phyloP scores from a whole-genome alignment of 2,888 invertebrate species.

The Anagyrus pseudococci region DNA sequence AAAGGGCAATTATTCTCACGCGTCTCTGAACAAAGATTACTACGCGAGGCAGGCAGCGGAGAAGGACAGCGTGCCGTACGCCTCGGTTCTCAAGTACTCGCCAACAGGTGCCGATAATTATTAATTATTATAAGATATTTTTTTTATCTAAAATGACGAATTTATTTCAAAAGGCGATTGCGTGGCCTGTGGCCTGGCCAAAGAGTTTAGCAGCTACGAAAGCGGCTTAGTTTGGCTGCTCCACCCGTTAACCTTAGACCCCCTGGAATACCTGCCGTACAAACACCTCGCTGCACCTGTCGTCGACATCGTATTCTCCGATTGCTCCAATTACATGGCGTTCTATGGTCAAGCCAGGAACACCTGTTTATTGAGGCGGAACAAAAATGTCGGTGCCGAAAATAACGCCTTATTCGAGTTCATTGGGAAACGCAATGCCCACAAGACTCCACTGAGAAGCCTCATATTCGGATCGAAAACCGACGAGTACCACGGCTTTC shows the following conservation, averaged over 20 bases:
- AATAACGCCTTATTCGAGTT: slow-evolving; percentile 65
- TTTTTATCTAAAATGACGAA: slow-evolving; percentile 63
- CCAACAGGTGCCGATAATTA: slow-evolving; percentile 62
- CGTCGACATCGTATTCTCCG: slow-evolving; percentile 65
- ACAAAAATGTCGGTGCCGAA: slow-evolving; percentile 44
- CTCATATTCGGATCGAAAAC: slow-evolving; percentile 64
- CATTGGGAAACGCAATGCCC: slow-evolving; percentile 69
- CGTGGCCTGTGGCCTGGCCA: too few species aligned
- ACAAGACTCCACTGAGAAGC: slow-evolving; percentile 67
- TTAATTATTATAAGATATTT: slow-evolving; percentile 43
- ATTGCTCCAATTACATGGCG: slow-evolving; percentile 66
- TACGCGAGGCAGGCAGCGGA: not conserved
- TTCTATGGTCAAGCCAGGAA: slow-evolving; percentile 67
- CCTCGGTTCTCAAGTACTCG: slow-evolving; percentile 64
- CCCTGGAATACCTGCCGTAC: slow-evolving; percentile 62
- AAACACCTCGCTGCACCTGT: slow-evolving; percentile 63
- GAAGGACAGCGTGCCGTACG: slow-evolving; percentile 1
- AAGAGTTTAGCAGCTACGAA: not conserved
- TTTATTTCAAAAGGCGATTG: too few species aligned
- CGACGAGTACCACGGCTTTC: slow-evolving; percentile 55
- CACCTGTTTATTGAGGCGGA: slow-evolving; percentile 60
- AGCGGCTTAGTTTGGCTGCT: slow-evolving; percentile 67
- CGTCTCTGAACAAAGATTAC: slow-evolving; percentile 41
- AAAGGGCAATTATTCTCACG: slow-evolving; percentile 39
- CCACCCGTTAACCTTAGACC: slow-evolving; percentile 66